These are phyloP conservation scores for Drosophila subpulchrella DNA, from an alignment of 1,140 invertebrate genomes.

Conservation along the genomic window DNA sequence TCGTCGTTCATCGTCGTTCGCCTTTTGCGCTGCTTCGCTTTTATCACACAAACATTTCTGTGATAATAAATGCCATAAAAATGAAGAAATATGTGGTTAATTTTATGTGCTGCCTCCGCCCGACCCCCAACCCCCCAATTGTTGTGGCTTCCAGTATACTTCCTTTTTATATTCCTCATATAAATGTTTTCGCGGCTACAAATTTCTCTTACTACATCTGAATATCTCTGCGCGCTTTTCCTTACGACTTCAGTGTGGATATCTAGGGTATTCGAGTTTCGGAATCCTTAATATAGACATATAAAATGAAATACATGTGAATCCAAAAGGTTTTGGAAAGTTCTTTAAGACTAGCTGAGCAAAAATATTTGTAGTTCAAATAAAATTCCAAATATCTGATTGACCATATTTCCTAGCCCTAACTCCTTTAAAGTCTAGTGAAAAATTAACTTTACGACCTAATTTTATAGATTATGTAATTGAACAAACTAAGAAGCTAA, in stretches of 20 bases:
- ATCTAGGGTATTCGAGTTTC: conserved; percentile 11
- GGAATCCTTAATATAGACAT: not conserved
- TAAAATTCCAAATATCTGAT: too few species aligned
- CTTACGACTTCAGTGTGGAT: conserved; percentile 11
- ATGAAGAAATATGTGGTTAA: conserved; percentile 83
- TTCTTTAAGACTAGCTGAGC: too few species aligned
- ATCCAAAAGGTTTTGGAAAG: too few species aligned
- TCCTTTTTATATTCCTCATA: conserved; percentile 76
- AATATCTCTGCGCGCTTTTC: conserved; percentile 45
- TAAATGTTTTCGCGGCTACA: conserved; percentile 80
- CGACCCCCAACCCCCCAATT: not conserved
- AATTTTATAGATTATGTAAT: too few species aligned
- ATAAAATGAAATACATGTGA: too few species aligned
- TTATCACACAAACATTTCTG: conserved; percentile 83
- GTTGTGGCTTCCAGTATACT: conserved; percentile 35
- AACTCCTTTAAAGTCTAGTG: too few species aligned
- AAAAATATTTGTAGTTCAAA: too few species aligned
- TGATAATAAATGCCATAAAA: conserved; percentile 84
- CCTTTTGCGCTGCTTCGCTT: conserved; percentile 71
- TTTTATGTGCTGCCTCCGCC: conserved; percentile 70
- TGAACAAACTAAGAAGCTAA: too few species aligned
- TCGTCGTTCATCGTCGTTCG: conserved; percentile 71
- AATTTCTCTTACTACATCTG: conserved; percentile 55
- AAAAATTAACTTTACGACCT: too few species aligned
- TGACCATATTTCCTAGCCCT: too few species aligned